Evolutionary conservation across 1,140 invertebrate genomes (phyloP).

Genomic region (Pogonognathellus flavescens): DNA sequence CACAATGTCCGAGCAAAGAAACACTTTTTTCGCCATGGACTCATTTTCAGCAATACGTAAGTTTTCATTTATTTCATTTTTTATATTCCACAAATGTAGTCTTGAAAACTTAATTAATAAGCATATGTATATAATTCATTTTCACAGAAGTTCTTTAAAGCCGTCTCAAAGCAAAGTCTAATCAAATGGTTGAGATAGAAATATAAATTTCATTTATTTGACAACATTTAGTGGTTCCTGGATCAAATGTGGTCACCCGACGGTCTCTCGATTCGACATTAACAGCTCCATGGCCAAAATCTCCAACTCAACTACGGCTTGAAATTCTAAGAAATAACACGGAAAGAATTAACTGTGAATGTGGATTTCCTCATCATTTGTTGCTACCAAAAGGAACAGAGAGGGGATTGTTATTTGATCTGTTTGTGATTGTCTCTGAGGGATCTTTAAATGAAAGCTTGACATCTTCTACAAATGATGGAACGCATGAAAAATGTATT

Average conservation of each 20-base stretch:
- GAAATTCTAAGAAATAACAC: not conserved
- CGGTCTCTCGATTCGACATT: not conserved
- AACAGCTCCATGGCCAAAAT: conserved; percentile 9
- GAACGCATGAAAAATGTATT: not conserved
- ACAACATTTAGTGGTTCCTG: not conserved
- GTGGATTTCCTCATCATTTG: conserved; percentile 90
- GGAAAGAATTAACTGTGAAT: conserved; percentile 76
- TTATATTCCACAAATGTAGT: too few relatives aligned
- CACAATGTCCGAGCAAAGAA: not conserved
- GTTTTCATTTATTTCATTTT: not conserved
- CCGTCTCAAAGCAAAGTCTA: too few relatives aligned
- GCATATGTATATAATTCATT: too few relatives aligned
- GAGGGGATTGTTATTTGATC: conserved; percentile 78
- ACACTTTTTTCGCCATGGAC: not conserved
- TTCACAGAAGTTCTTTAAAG: too few relatives aligned
- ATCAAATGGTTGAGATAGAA: too few relatives aligned
- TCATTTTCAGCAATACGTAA: not conserved
- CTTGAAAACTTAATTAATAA: too few relatives aligned
- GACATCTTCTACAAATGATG: not conserved
- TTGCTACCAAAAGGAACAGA: conserved; percentile 81
- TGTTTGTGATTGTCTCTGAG: conserved; percentile 87
- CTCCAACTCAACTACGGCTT: not conserved
- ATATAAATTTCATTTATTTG: too few relatives aligned
- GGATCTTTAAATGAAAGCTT: conserved; percentile 76
- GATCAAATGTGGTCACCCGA: not conserved